A percentile compares a stretch with the other conserved stretches of the same genome.
Evolutionary conservation across 2,113 vertebrate genomes (phyloP).

Genomic region (Tragelaphus buxtoni): DNA sequence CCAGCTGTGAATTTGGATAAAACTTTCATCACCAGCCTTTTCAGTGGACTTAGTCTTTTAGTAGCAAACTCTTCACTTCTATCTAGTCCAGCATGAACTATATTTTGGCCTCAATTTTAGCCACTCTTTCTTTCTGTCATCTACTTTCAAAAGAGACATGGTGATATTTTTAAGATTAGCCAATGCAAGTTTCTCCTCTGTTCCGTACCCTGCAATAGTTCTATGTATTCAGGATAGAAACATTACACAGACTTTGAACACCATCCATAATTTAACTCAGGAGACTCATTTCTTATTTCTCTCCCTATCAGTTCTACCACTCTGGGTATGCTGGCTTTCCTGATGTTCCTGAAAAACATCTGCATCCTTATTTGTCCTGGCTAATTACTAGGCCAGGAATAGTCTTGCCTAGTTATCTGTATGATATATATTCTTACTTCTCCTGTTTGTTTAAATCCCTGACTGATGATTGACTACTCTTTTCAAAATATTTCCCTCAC

Average conservation of each 20-base stretch:
- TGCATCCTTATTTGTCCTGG: neutral
- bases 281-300: neutral
- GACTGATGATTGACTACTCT: neutral
- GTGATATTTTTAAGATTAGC: neutral
- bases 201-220: neutral
- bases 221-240: neutral
- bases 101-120: neutral
- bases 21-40: neutral
- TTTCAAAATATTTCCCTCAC: neutral
- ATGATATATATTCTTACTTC: neutral
- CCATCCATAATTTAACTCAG: neutral
- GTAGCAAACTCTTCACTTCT: neutral
- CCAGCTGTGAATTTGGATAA: neutral
- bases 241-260: neutral
- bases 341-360: neutral
- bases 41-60: neutral
- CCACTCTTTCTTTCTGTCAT: neutral
- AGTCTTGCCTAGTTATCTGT: neutral
- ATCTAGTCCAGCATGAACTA: neutral
- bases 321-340: fast-evolving
- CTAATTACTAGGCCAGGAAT: neutral
- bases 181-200: neutral
- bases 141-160: neutral
- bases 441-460: neutral
- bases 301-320: neutral